A percentile compares a stretch with the other conserved stretches of the same genome.
These are phyloP conservation scores for Trichonephila clavata DNA, from an alignment of 1,140 invertebrate species.

Conservation along the genomic window DNA sequence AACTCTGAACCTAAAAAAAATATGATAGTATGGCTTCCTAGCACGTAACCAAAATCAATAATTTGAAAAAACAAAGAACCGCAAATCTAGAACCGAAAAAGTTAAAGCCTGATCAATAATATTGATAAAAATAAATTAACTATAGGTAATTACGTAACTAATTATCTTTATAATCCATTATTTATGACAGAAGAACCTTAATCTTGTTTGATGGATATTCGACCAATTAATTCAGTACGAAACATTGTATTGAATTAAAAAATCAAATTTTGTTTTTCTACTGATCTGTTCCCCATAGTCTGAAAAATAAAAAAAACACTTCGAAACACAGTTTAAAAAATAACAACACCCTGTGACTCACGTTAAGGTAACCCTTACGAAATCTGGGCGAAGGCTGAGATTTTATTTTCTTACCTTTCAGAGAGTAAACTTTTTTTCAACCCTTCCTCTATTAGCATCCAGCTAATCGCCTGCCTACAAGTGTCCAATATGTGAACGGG, in stretches of 20 bases:
- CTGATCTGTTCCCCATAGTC: not conserved
- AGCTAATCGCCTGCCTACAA: constrained; percentile 24
- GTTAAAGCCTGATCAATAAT: not conserved
- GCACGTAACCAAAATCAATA: not conserved
- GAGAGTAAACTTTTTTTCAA: not conserved
- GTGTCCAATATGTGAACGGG: constrained; percentile 42
- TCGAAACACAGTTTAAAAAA: not conserved
- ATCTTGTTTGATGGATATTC: not conserved
- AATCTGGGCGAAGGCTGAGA: no score
- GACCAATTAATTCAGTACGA: not conserved
- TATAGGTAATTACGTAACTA: not conserved
- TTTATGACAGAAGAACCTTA: not conserved
- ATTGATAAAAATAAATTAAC: not conserved
- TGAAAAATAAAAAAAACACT: not conserved
- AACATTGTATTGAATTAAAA: constrained; percentile 18
- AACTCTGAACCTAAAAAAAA: not conserved
- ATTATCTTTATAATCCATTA: not conserved
- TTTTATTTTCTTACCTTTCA: not conserved
- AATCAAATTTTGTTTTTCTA: not conserved
- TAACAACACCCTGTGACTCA: not conserved
- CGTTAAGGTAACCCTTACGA: not conserved
- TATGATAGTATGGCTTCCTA: not conserved
- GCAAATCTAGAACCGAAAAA: no score
- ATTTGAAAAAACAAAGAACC: no score
- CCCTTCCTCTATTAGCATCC: not conserved